Conservation (phyloP, 2,113 vertebrate species). For the Taxidea taxus region DNA sequence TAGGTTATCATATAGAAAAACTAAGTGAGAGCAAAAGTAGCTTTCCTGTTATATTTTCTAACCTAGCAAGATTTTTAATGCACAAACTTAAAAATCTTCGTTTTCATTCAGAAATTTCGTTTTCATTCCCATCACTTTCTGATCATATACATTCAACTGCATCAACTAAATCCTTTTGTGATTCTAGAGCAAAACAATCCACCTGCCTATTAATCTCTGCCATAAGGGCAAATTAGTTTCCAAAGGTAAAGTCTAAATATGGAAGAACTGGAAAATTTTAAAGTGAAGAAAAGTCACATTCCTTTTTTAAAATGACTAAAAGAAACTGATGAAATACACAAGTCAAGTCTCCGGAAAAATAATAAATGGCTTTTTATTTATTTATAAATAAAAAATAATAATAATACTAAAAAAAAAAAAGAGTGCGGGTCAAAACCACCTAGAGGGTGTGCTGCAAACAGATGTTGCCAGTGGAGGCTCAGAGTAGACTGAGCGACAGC, state of each 20-base stretch:
- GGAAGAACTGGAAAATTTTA: not conserved
- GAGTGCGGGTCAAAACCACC: not conserved
- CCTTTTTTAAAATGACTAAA: constrained; percentile 21
- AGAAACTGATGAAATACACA: constrained; percentile 9
- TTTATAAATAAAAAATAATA: too few relatives aligned
- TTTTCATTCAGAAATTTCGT: constrained; percentile 32
- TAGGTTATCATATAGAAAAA: not conserved
- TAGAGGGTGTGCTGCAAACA: not conserved
- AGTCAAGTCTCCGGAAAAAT: not conserved
- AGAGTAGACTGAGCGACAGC: not conserved
- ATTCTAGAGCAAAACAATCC: constrained; percentile 1
- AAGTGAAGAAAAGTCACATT: constrained; percentile 13
- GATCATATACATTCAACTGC: not conserved
- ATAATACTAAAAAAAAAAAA: too few relatives aligned
- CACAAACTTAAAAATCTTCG: constrained; percentile 32
- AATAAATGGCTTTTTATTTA: not conserved
- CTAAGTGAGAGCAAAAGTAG: not conserved
- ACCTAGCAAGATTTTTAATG: not conserved
- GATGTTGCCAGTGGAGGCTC: not conserved
- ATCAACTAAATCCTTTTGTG: not conserved
- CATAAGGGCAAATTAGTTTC: not conserved
- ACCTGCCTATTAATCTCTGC: not conserved
- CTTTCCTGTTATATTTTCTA: not conserved
- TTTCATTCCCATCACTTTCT: not conserved
- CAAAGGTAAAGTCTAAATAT: constrained; percentile 6